Conservation (phyloP, 2,888 invertebrate species). For the Thumatha senex region DNA sequence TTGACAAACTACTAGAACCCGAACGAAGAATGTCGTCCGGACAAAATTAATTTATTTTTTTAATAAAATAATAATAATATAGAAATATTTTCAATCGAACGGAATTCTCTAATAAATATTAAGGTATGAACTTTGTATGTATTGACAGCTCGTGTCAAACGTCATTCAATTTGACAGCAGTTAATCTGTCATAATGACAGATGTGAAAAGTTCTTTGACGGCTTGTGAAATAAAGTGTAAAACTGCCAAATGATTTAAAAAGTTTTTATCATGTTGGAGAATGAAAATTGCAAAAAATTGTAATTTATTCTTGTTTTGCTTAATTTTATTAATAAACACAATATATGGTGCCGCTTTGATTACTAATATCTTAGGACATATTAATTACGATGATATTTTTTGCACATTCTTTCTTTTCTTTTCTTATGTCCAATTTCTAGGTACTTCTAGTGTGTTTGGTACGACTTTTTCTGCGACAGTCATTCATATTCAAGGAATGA, state of each 20-base stretch:
- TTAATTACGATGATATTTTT: no score
- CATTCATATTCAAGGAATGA: no score
- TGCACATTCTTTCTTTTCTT: no score
- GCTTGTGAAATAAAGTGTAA: neutral
- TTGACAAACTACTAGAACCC: constrained; percentile 48
- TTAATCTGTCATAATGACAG: neutral
- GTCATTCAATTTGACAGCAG: no score
- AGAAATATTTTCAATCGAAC: neutral
- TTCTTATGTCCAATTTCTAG: no score
- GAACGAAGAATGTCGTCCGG: constrained; percentile 52
- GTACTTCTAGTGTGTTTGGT: no score
- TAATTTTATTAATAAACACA: neutral
- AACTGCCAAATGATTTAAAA: neutral
- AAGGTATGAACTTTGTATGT: no score
- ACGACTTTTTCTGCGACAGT: no score
- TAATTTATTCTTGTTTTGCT: neutral
- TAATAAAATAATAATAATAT: neutral
- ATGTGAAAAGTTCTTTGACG: neutral
- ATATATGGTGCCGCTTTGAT: neutral
- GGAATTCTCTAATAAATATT: neutral
- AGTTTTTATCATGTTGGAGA: neutral
- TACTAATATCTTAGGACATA: neutral
- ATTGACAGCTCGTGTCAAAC: neutral
- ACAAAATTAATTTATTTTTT: constrained; percentile 38
- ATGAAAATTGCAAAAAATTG: neutral